These are phyloP conservation scores for Lepidonotus clava DNA, from an alignment of 2,888 invertebrate species.

Conservation along the genomic window DNA sequence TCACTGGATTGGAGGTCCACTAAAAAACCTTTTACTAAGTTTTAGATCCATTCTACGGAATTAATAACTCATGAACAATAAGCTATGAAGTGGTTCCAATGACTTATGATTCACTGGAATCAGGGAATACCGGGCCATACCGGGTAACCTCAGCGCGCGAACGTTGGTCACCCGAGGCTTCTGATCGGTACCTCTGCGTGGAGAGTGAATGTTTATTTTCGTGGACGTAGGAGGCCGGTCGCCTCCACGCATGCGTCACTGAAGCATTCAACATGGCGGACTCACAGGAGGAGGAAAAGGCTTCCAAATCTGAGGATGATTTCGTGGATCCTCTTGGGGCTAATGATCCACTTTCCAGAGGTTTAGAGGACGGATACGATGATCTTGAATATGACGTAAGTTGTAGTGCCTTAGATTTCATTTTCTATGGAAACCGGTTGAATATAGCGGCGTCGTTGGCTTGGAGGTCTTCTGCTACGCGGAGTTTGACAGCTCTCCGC, in stretches of 20 bases:
- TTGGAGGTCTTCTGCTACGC: slow-evolving; percentile 4
- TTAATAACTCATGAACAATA: too few relatives aligned
- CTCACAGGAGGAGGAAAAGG: slow-evolving; percentile 34
- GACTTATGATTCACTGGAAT: too few relatives aligned
- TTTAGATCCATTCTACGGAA: too few relatives aligned
- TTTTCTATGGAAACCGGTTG: not conserved
- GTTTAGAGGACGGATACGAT: slow-evolving; percentile 59
- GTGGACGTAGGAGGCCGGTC: not conserved
- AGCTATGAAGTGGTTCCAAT: too few relatives aligned
- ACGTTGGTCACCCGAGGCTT: too few relatives aligned
- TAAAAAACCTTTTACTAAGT: too few relatives aligned
- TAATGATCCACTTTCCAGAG: slow-evolving; percentile 56
- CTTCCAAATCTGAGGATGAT: slow-evolving; percentile 55
- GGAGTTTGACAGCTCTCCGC: not conserved
- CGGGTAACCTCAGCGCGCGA: too few relatives aligned
- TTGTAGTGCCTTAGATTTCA: not conserved
- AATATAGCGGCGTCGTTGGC: not conserved
- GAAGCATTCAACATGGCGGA: slow-evolving; percentile 46
- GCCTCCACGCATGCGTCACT: slow-evolving; percentile 2
- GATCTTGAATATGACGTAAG: slow-evolving; percentile 63
- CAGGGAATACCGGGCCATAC: too few relatives aligned
- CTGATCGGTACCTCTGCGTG: too few relatives aligned
- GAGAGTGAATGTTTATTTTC: too few relatives aligned
- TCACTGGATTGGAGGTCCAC: too few relatives aligned
- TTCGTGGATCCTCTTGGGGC: slow-evolving; percentile 62